Base-by-base conservation (phyloP, 2,888 invertebrate genomes). In the Melieria crassipennis region DNA sequence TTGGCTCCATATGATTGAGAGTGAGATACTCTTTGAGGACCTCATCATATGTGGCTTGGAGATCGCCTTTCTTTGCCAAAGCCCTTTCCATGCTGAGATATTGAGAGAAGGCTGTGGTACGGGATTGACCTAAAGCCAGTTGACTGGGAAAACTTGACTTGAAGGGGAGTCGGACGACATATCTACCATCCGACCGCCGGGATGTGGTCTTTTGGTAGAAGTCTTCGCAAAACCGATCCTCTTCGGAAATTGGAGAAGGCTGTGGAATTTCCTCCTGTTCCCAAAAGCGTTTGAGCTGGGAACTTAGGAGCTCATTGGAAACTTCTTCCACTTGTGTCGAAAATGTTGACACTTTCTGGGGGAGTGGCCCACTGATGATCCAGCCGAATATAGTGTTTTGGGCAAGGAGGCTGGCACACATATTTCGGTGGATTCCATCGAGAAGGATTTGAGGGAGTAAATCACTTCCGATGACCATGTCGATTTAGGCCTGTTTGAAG, bases 1-100 rank as follows among this genome's bases (percentile, higher is more conserved):
- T 55, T 58, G 56, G 13, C 11, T 72, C 69, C 70, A 72, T 70
- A 42, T 72, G 74, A 10, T 63, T n/a, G 5, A 74, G 56, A 2
- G 64, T 42, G 6, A 70, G 9, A 10, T 74, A 72, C 16, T 16
- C 16, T 16, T 16, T 16, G 16, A 16, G 16, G 16, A 16, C 16
- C 16, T 16, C 16, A 16, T 16, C 16, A 16, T 16, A 16, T 16
- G 16, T 16, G 16, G 16, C 16, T 16, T 16, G 16, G 16, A 16
- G 16, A 16, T 16, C 16, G 16, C 16, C 16, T 16, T n/a, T n/a
- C n/a, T n/a, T 16, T 16, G 16, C 16, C 16, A 16, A 16, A 16
- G 16, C 1, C 16, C 16, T 16, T 16, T 16, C 16, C 16, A 16
- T 16, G 16, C 16, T 16, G 16, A 16, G 16, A 1, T 16, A 16